These are phyloP conservation scores for Ophion ellenae DNA, from an alignment of 2,888 invertebrate genomes.

Conservation along the genomic window DNA sequence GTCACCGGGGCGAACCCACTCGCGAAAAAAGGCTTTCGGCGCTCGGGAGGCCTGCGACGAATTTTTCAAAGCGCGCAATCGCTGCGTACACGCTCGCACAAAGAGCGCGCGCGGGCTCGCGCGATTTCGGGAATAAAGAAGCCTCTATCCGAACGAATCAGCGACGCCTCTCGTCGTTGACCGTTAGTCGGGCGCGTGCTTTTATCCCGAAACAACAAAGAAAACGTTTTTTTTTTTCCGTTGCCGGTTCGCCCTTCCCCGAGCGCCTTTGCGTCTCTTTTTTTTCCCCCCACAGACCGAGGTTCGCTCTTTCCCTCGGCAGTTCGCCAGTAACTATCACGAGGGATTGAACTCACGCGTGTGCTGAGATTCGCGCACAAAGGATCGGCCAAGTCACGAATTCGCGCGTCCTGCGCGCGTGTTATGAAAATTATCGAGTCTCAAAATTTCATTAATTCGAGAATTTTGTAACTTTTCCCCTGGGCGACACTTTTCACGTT, in stretches of 20 bases:
- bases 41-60: not conserved
- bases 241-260: slow-evolving; percentile 26
- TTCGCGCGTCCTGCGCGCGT: slow-evolving; percentile 19
- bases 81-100: slow-evolving; percentile 10
- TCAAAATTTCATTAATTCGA: not conserved
- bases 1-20: not conserved
- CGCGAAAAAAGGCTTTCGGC: slow-evolving; percentile 3
- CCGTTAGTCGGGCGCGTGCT: slow-evolving; percentile 60
- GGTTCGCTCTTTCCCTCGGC: slow-evolving; percentile 28
- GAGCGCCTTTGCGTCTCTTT: slow-evolving; percentile 27
- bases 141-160: slow-evolving; percentile 16
- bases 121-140: slow-evolving; percentile 42
- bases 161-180: slow-evolving; percentile 37
- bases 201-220: slow-evolving; percentile 62
- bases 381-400: slow-evolving; percentile 13
- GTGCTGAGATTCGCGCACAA: slow-evolving; percentile 21
- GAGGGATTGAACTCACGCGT: slow-evolving; percentile 15
- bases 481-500: not conserved
- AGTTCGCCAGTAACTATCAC: slow-evolving; percentile 36
- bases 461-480: not conserved
- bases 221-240: slow-evolving; percentile 42
- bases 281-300: not conserved
- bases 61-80: slow-evolving; percentile 28
- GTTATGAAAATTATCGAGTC: not conserved
- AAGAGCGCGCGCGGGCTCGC: slow-evolving; percentile 36